Evolutionary conservation across 2,797 vertebrate genomes (phyloP), one percentile per base, ranked within the genome.

Genomic region (Sorex maritimensis): DNA sequence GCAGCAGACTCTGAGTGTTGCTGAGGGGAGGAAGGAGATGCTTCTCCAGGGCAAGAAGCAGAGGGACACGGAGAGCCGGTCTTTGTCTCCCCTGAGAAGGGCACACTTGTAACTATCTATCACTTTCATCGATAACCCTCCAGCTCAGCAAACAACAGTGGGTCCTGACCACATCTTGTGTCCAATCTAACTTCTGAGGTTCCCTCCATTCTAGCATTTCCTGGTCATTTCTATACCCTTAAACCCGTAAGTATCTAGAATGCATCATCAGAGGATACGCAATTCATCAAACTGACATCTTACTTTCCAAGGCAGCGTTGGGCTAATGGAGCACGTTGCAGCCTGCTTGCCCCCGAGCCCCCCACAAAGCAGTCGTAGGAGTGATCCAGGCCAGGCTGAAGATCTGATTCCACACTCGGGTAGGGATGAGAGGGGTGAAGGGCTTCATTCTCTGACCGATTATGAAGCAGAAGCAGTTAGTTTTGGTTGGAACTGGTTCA

Each of bases 241-340:
- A 15, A 81, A 89, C 55, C 71, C 12, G 17, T 46, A 81, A 46
- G 78, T 77, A 85, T 81, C 71, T 44, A 71, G 34, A 88, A 61
- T 14, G 58, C 17, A 74, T 26, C 28, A 46, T 19, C 71, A 46
- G 41, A 58, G 82, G 78, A 86, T 58, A 34, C 14, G n/a, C 7
- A 67, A 41, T 82, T 61, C 73, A 74, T 83, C 83, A 79, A 73
- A 28, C 30, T 0, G 2, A 79, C 55, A 79, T n/a, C 9, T 55
- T 55, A 17, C 21, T 61, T 61, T 61, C 21, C 58, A 14, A 61
- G 58, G 58, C 58, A 61, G 21, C 4, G 3, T 61, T 28, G 73
- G 26, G 72, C 73, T 77, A 41, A 68, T 24, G 38, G 58, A 78
- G 28, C 34, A 68, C 68, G 52, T 34, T 79, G 38, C 38, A 44